phyloP scores from a whole-genome alignment of 37 sponge, comb jelly and placozoan species.

The Crambe crambe region DNA sequence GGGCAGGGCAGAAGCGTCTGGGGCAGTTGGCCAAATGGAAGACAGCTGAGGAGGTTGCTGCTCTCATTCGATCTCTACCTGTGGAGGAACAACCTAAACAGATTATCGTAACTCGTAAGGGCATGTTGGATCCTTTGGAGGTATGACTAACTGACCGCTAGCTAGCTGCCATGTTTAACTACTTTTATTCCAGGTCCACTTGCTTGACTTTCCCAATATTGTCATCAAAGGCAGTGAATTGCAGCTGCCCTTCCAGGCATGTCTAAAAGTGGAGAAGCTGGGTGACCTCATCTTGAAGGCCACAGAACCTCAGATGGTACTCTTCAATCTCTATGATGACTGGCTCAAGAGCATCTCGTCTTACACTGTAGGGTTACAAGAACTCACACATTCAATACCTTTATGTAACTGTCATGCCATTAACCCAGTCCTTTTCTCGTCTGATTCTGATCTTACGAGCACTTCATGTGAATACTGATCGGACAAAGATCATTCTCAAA shows the following conservation, averaged over 20 bases:
- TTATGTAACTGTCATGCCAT: background rate
- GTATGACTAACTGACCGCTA: conserved; percentile 13
- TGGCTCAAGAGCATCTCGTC: conserved; percentile 99
- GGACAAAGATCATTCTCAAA: conserved; percentile 97
- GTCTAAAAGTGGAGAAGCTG: conserved; percentile 98
- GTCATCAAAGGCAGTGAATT: conserved; percentile 99
- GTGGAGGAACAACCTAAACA: conserved; percentile 99
- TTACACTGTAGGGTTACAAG: conserved; percentile 81
- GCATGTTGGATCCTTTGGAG: conserved; percentile 99
- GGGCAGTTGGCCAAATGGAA: conserved; percentile 99
- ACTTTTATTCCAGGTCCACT: conserved; percentile 70
- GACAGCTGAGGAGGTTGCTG: conserved; percentile 99
- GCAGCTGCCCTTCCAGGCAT: conserved; percentile 99
- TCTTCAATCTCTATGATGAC: conserved; percentile 99
- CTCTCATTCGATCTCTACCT: conserved; percentile 97
- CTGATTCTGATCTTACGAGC: conserved; percentile 98
- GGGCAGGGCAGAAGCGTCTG: conserved; percentile 99
- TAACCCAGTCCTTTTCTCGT: conserved; percentile 85
- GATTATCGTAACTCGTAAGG: conserved; percentile 99
- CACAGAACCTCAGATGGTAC: conserved; percentile 99
- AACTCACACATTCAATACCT: background rate
- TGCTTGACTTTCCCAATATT: conserved; percentile 99
- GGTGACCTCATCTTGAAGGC: conserved; percentile 98
- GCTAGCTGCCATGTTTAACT: background rate
- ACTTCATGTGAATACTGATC: conserved; percentile 97